These are phyloP conservation scores for Halcyon chelicuti DNA, from an alignment of 2,797 vertebrate species.

Conservation along the genomic window DNA sequence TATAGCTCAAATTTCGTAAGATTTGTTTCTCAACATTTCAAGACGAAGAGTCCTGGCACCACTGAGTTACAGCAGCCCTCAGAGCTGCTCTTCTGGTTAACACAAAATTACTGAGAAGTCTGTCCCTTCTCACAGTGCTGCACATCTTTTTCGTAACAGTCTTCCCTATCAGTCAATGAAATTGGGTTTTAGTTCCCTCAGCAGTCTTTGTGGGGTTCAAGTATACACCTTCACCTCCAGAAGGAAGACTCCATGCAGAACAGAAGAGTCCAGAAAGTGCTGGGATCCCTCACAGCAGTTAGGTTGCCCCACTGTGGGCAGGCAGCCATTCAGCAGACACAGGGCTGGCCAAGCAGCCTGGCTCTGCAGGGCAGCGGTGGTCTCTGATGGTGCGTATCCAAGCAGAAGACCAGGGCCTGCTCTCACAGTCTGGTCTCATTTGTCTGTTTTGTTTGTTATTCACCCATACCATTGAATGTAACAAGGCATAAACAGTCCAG, in stretches of 20 bases:
- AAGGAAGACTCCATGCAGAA: not conserved
- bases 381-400: not conserved
- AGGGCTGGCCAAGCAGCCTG: not conserved
- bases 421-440: not conserved
- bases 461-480: not conserved
- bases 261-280: not conserved
- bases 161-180: not conserved
- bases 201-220: not conserved
- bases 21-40: not conserved
- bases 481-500: not conserved
- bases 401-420: not conserved
- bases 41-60: not conserved
- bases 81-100: not conserved
- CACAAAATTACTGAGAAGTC: not conserved
- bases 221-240: not conserved
- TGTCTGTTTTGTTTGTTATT: conserved; percentile 15
- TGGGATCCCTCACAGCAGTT: fast-evolving
- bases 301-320: not conserved
- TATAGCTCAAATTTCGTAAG: not conserved
- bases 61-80: not conserved
- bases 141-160: not conserved
- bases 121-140: not conserved
- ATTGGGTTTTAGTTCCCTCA: not conserved
- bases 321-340: not conserved
- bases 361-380: not conserved